Evolutionary conservation across 2,888 invertebrate genomes (phyloP).

Genomic region (Diaphora mendica): DNA sequence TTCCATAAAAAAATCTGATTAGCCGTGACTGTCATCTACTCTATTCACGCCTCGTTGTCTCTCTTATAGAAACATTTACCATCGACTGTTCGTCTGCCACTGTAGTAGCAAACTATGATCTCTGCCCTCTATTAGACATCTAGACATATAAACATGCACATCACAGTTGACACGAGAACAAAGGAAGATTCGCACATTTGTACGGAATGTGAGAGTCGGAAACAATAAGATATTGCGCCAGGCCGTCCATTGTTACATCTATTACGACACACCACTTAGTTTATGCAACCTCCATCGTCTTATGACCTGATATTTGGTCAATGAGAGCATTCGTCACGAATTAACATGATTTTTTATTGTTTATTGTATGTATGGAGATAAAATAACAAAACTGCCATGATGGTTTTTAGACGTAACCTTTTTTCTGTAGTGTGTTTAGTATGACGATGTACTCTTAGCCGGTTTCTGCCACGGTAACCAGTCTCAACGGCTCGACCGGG

Average conservation of each 20-base stretch:
- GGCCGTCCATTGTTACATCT: slow-evolving; percentile 14
- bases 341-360: slow-evolving; percentile 9
- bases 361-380: neutral
- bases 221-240: slow-evolving; percentile 12
- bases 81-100: neutral
- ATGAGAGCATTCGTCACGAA: slow-evolving; percentile 9
- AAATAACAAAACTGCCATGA: neutral
- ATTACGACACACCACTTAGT: slow-evolving; percentile 21
- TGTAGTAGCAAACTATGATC: neutral
- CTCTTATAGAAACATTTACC: no score
- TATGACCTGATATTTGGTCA: slow-evolving; percentile 21
- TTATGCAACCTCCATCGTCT: slow-evolving; percentile 24
- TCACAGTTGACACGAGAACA: slow-evolving; percentile 9
- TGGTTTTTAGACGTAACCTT: neutral
- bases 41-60: no score
- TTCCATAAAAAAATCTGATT: no score
- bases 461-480: no score
- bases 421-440: neutral
- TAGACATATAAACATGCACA: slow-evolving; percentile 1
- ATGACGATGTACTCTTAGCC: neutral
- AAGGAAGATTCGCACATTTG: slow-evolving; percentile 17
- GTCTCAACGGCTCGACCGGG: no score
- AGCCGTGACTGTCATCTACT: no score
- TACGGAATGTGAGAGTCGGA: slow-evolving; percentile 17
- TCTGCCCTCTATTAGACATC: neutral